These are phyloP conservation scores for Slavum lentiscoides DNA, from an alignment of 2,888 invertebrate species.

Conservation along the genomic window DNA sequence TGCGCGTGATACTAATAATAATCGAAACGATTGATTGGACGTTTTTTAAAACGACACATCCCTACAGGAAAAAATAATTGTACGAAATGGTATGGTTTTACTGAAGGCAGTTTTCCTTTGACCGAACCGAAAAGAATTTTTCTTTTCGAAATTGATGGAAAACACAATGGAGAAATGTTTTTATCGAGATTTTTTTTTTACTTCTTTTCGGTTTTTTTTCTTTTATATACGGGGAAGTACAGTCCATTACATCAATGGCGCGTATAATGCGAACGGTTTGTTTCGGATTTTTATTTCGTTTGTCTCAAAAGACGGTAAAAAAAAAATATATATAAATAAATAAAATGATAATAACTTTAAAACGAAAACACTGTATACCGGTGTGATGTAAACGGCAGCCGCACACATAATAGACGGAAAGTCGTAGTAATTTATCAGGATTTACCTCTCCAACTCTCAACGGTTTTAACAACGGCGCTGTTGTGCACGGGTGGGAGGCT, in stretches of 20 bases:
- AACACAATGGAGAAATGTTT: no score
- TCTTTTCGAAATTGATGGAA: no score
- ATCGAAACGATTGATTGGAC: no score
- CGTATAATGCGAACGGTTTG: constrained; percentile 1
- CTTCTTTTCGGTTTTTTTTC: no score
- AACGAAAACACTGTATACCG: not conserved
- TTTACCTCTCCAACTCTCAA: constrained; percentile 47
- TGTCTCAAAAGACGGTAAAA: not conserved
- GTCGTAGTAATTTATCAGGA: constrained; percentile 46
- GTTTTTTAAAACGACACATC: no score
- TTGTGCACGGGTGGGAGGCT: not conserved
- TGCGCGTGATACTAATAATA: no score
- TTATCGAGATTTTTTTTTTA: no score
- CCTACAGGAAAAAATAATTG: no score
- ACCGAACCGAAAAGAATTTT: no score
- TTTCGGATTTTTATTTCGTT: constrained; percentile 18
- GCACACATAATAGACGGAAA: not conserved
- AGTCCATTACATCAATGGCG: constrained; percentile 13
- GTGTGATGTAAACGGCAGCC: not conserved
- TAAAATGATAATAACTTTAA: not conserved
- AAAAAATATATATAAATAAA: no score
- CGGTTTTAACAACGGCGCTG: constrained; percentile 35
- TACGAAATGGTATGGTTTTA: no score
- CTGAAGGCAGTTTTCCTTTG: no score
- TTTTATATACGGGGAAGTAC: not conserved